Base-by-base conservation (phyloP, 2,888 invertebrate genomes). In the Caenorhabditis auriculariae region DNA sequence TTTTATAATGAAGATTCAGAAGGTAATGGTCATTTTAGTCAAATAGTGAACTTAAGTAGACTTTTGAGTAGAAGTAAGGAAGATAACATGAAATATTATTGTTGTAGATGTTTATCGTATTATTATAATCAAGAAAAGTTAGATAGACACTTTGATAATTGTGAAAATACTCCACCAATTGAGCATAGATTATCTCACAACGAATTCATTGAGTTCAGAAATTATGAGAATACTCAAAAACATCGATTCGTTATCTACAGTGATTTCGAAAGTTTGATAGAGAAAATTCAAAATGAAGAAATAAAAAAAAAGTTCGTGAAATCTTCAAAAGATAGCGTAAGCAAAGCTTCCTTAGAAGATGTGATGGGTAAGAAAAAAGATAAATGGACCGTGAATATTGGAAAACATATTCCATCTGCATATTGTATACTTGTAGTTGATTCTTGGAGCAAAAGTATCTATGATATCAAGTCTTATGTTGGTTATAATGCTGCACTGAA, bases 331-430 rank as follows among this genome's bases (percentile, higher is more conserved):
- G n/a, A n/a, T n/a, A n/a, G n/a, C n/a, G n/a, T n/a, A n/a, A n/a
- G n/a, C n/a, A n/a, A n/a, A n/a, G n/a, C n/a, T n/a, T n/a, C n/a
- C n/a, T n/a, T n/a, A n/a, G n/a, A n/a, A n/a, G n/a, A n/a, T n/a
- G n/a, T n/a, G n/a, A n/a, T n/a, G 38, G 42, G 49, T 49, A 47
- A 58, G 6, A 39, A 57, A 27, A 48, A 51, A 48, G 44, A 42
- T 54, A 51, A 44, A 32, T 65, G 58, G 63, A 67, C 55, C 37
- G 37, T 23, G 32, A 39, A 53, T 63, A 21, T 54, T 44, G 54
- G 56, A 51, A 60, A 66, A 60, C 68, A 68, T 51, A 41, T 63
- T 21, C 35, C 68, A 44, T 54, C 66, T 28, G 66, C 26, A 43
- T 66, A 43, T 54, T 66, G 59, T 52, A 45, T 57, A 9, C 6